Conservation (phyloP, 2,888 invertebrate species). For the Chymomyza fuscimana region DNA sequence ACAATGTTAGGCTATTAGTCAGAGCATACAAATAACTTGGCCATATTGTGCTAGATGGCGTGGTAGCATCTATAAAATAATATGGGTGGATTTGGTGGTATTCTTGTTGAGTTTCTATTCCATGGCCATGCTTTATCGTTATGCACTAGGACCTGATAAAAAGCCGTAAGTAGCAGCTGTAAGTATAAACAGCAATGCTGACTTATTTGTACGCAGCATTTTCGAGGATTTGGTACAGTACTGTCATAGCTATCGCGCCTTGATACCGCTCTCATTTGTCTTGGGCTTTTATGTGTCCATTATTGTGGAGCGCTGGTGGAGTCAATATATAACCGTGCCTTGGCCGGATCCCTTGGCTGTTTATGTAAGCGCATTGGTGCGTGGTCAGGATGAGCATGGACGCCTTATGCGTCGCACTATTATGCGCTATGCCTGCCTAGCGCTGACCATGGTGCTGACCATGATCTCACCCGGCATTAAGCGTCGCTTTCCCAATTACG, state of each 20-base stretch:
- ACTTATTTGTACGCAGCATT: conserved; percentile 80
- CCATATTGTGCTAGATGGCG: conserved; percentile 86
- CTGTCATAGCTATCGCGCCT: conserved; percentile 89
- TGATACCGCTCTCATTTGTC: conserved; percentile 95
- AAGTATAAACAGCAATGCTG: neutral
- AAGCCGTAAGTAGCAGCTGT: conserved; percentile 48
- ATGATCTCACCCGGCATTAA: conserved; percentile 93
- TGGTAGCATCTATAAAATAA: conserved; percentile 95
- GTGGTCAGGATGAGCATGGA: conserved; percentile 90
- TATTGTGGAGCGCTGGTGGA: conserved; percentile 95
- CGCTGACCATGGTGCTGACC: conserved; percentile 90
- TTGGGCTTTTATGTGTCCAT: conserved; percentile 95
- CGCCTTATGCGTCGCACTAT: conserved; percentile 90
- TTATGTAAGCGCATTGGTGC: conserved; percentile 89
- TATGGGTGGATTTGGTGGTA: conserved; percentile 91
- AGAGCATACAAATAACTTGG: neutral
- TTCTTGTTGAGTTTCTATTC: conserved; percentile 89
- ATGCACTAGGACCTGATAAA: conserved; percentile 17
- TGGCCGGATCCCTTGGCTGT: conserved; percentile 92
- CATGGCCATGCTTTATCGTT: conserved; percentile 58
- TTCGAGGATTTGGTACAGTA: conserved; percentile 91
- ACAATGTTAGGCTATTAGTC: neutral
- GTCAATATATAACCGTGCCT: conserved; percentile 89
- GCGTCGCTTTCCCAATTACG: conserved; percentile 90
- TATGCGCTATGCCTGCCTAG: conserved; percentile 90